Evolutionary conservation across 2,888 invertebrate genomes (phyloP).

Genomic region (Idaea straminata): DNA sequence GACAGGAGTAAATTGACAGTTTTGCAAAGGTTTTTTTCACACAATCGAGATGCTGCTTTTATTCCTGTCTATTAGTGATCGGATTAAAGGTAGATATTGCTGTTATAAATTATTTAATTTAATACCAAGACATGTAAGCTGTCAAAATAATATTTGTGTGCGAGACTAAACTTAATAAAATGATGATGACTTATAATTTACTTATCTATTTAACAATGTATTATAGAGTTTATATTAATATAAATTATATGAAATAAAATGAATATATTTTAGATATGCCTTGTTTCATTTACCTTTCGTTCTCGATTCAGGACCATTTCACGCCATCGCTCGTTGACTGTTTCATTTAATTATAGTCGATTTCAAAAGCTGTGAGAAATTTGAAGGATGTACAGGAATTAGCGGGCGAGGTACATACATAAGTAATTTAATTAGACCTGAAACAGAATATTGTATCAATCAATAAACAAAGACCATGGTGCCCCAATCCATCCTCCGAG

Average conservation of each 20-base stretch:
- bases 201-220: constrained; percentile 15
- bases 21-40: too few species aligned
- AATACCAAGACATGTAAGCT: not conserved
- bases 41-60: too few species aligned
- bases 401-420: too few species aligned
- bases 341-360: constrained; percentile 6
- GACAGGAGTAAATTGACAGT: too few species aligned
- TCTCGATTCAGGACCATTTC: not conserved
- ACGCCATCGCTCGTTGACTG: not conserved
- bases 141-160: not conserved
- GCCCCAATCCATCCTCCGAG: too few species aligned
- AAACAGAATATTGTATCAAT: too few species aligned
- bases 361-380: too few species aligned
- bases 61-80: too few species aligned
- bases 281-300: not conserved
- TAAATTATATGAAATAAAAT: constrained; percentile 12
- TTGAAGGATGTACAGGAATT: too few species aligned
- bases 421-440: too few species aligned
- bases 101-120: not conserved
- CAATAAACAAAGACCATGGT: too few species aligned
- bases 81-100: too few species aligned
- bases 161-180: constrained; percentile 4
- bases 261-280: constrained; percentile 18
- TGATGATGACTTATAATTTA: constrained; percentile 14
- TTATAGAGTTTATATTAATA: constrained; percentile 10